Evolutionary conservation across 2,888 invertebrate genomes (phyloP).

Genomic region (Spialia ferax): DNA sequence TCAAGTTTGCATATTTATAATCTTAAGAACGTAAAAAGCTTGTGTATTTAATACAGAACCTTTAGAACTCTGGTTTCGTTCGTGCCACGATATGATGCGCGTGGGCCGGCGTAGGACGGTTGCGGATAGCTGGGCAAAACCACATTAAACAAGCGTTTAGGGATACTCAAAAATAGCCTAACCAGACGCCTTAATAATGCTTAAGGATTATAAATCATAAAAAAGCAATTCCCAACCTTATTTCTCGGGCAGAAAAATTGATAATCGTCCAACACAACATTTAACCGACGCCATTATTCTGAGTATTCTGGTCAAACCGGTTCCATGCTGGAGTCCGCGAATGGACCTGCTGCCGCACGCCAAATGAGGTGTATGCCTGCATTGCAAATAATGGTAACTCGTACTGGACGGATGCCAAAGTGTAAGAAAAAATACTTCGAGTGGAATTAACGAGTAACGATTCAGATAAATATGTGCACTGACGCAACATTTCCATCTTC

Average conservation of each 20-base stretch:
- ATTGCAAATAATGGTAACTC: constrained; percentile 66
- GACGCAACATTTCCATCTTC: constrained; percentile 36
- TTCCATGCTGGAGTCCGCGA: constrained; percentile 73
- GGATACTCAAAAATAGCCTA: constrained; percentile 68
- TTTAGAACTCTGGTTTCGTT: constrained; percentile 14
- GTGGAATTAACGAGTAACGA: constrained; percentile 41
- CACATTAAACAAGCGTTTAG: constrained; percentile 56
- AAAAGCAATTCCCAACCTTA: constrained; percentile 58
- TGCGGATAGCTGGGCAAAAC: constrained; percentile 47
- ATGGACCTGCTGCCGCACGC: constrained; percentile 80
- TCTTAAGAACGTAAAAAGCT: neutral
- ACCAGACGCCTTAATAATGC: constrained; percentile 58
- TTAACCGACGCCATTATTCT: constrained; percentile 66
- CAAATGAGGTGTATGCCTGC: constrained; percentile 77
- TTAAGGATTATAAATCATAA: constrained; percentile 50
- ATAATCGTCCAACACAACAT: constrained; percentile 55
- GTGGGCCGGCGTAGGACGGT: constrained; percentile 45
- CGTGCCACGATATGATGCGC: constrained; percentile 7
- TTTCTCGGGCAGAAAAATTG: constrained; percentile 53
- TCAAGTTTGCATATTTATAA: neutral
- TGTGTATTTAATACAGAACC: constrained; percentile 2
- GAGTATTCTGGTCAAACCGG: constrained; percentile 83
- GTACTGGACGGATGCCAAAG: constrained; percentile 56
- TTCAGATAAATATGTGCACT: constrained; percentile 33
- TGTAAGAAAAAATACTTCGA: constrained; percentile 47